A percentile compares a stretch with the other conserved stretches of the same genome.
Conservation (phyloP, 2,797 vertebrate species). For the Tachyglossus aculeatus region DNA sequence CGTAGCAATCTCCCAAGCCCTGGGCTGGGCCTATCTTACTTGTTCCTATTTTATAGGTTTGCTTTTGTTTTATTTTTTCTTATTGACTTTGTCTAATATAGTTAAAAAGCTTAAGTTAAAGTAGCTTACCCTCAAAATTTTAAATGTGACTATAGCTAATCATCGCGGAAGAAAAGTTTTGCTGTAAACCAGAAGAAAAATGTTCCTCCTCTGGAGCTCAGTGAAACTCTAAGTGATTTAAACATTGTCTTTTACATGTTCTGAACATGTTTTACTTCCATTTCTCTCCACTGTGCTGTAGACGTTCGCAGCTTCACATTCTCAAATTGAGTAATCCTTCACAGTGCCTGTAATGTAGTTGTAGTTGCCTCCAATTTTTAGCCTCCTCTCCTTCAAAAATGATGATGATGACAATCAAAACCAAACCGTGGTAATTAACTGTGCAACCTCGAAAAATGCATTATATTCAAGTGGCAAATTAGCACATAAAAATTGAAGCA, state of each 20-base stretch:
- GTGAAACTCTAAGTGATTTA: background rate
- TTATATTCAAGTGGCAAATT: conserved; percentile 35
- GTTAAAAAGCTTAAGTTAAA: conserved; percentile 49
- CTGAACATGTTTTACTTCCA: background rate
- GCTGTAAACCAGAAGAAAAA: conserved; percentile 49
- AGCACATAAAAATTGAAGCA: too few relatives aligned
- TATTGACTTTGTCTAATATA: conserved; percentile 59
- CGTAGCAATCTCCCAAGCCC: too few relatives aligned
- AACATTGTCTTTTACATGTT: background rate
- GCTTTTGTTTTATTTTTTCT: conserved; percentile 5
- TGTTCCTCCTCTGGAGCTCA: conserved; percentile 39
- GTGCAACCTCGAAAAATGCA: conserved; percentile 50
- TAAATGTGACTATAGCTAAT: conserved; percentile 25
- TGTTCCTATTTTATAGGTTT: too few relatives aligned
- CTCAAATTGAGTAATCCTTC: background rate
- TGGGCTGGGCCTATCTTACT: too few relatives aligned
- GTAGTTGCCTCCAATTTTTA: conserved; percentile 5
- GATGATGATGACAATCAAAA: conserved; percentile 45
- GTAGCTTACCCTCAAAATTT: conserved; percentile 42
- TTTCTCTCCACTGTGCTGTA: background rate
- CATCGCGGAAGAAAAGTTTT: conserved; percentile 52
- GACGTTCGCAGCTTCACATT: conserved; percentile 2
- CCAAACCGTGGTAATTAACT: conserved; percentile 42
- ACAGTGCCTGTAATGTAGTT: background rate
- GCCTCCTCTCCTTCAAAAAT: conserved; percentile 29